phyloP scores from a whole-genome alignment of 2,113 vertebrate species.

The Acrocephalus arundinaceus region DNA sequence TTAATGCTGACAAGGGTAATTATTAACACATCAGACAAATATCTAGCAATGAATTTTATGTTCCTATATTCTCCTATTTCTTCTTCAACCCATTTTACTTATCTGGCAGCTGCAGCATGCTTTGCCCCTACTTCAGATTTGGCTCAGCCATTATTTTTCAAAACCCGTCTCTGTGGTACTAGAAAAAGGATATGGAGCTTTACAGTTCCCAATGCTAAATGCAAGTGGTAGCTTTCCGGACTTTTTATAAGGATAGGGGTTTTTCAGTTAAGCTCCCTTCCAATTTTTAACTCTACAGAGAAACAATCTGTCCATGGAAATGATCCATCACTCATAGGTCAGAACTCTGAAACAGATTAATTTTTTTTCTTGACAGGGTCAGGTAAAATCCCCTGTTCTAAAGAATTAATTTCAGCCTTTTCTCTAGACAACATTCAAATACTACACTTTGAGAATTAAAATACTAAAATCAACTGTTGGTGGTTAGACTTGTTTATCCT shows the following conservation, averaged over 20 bases:
- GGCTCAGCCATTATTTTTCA: not conserved
- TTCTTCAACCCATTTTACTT: not conserved
- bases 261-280: not conserved
- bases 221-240: not conserved
- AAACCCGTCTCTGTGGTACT: not conserved
- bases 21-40: not conserved
- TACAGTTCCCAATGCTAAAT: not conserved
- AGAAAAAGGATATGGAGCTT: not conserved
- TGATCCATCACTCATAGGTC: fast-evolving
- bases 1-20: not conserved
- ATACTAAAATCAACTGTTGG: not conserved
- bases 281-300: not conserved
- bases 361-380: not conserved
- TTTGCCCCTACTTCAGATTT: not conserved
- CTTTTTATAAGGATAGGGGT: not conserved
- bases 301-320: not conserved
- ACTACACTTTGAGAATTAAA: not conserved
- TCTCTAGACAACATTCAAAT: not conserved
- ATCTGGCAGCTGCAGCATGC: not conserved
- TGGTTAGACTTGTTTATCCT: too few species aligned
- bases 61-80: not conserved
- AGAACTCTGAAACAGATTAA: not conserved
- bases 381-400: not conserved
- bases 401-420: not conserved
- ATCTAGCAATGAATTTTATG: not conserved